Percentiles rank a stretch among this genome's conserved stretches.
phyloP scores from a whole-genome alignment of 2,113 vertebrate species.

The Platanista minor region DNA sequence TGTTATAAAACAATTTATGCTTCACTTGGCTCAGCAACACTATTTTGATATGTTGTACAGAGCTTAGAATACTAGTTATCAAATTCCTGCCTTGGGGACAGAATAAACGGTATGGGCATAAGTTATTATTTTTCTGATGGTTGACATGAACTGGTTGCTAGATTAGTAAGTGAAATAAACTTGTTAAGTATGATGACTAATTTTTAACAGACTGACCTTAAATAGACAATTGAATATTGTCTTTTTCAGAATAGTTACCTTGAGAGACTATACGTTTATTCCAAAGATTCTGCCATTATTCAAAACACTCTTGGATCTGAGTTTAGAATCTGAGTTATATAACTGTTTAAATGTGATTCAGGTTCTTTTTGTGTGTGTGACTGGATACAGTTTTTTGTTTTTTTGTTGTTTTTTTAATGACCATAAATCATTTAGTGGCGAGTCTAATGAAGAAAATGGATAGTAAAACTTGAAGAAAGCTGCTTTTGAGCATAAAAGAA shows the following conservation, averaged over 20 bases:
- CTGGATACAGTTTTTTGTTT: neutral
- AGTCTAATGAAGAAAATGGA: neutral
- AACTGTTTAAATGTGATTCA: neutral
- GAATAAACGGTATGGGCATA: neutral
- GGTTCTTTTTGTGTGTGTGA: neutral
- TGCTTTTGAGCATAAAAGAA: slow-evolving; percentile 6
- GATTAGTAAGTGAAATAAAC: slow-evolving; percentile 3
- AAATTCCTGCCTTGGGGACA: neutral
- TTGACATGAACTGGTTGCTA: neutral
- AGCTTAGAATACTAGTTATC: neutral
- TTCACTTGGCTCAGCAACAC: neutral
- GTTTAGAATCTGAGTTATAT: neutral
- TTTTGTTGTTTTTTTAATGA: neutral
- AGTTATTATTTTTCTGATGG: neutral
- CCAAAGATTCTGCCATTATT: neutral
- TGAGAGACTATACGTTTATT: neutral
- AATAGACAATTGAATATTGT: neutral
- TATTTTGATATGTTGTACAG: neutral
- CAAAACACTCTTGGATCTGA: neutral
- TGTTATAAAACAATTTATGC: slow-evolving; percentile 2
- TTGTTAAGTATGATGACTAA: neutral
- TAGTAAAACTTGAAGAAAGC: neutral
- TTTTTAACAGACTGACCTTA: neutral
- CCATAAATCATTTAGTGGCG: slow-evolving; percentile 4
- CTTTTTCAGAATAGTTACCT: neutral